Percentiles rank a stretch among this genome's conserved stretches.
Conservation (phyloP, 1,140 invertebrate species). For the Cotesia vestalis region DNA sequence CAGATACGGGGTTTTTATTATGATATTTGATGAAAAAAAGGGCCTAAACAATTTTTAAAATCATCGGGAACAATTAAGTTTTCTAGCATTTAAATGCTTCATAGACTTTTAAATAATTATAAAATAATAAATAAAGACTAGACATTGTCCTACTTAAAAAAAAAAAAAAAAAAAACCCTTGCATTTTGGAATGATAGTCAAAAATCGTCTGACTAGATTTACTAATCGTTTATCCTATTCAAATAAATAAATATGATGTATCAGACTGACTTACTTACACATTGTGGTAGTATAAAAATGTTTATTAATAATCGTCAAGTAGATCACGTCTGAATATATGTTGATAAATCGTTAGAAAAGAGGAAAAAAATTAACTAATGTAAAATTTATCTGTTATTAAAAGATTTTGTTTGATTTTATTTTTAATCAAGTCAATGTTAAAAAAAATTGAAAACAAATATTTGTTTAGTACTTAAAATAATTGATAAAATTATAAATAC, state of each 20-base stretch:
- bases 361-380: too few relatives aligned
- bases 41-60: constrained; percentile 22
- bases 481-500: constrained; percentile 13
- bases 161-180: neutral
- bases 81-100: constrained; percentile 1
- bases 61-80: constrained; percentile 16
- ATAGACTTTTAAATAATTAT: constrained; percentile 5
- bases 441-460: neutral
- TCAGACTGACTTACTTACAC: constrained; percentile 19
- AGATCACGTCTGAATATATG: constrained; percentile 7
- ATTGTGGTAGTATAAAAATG: constrained; percentile 3
- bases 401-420: too few relatives aligned
- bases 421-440: neutral
- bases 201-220: constrained; percentile 4
- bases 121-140: neutral
- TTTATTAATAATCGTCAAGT: neutral
- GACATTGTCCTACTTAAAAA: neutral
- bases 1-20: neutral
- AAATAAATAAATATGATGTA: constrained; percentile 23
- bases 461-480: neutral
- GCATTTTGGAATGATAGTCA: neutral
- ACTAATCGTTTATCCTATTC: constrained; percentile 36
- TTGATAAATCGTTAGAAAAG: constrained; percentile 15
- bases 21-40: too few relatives aligned
- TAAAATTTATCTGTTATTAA: neutral